Percentiles rank a stretch among this genome's conserved stretches.
phyloP scores from a whole-genome alignment of 2,797 vertebrate genomes.

The Novumbra hubbsi region DNA sequence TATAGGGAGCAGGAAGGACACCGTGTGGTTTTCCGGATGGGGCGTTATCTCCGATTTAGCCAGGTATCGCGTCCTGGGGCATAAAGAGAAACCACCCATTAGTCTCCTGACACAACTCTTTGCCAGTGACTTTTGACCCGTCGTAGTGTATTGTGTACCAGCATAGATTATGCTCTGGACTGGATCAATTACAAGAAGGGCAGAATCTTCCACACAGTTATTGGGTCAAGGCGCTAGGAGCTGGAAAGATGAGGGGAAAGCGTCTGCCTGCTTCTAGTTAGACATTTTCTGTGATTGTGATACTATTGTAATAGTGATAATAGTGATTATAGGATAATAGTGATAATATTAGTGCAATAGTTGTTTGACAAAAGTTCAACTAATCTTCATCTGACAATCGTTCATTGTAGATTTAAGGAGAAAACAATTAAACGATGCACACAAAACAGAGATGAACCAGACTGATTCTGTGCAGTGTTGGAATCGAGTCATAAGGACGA shows the following conservation, averaged over 20 bases:
- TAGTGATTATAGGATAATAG: too few species aligned
- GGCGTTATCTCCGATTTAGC: conserved; percentile 80
- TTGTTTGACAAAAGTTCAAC: too few species aligned
- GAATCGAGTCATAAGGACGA: neutral
- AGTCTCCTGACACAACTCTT: too few species aligned
- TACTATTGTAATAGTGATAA: too few species aligned
- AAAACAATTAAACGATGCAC: neutral
- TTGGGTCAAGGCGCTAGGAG: too few species aligned
- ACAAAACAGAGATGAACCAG: neutral
- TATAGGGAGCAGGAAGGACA: conserved; percentile 78
- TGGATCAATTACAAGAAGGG: neutral
- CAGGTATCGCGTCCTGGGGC: conserved; percentile 80
- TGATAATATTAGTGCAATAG: too few species aligned
- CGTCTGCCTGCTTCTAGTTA: too few species aligned
- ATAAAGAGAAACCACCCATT: neutral
- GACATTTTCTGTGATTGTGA: too few species aligned
- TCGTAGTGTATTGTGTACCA: neutral
- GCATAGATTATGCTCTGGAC: conserved; percentile 8
- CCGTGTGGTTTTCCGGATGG: conserved; percentile 62
- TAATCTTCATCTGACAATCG: too few species aligned
- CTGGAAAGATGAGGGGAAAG: too few species aligned
- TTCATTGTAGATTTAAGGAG: neutral
- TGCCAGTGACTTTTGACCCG: conserved; percentile 13
- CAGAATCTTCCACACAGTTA: too few species aligned
- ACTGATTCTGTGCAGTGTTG: neutral